Percentiles rank a stretch among this genome's conserved stretches.
Evolutionary conservation across 2,113 vertebrate species (phyloP).

Genomic region (Prionailurus viverrinus): DNA sequence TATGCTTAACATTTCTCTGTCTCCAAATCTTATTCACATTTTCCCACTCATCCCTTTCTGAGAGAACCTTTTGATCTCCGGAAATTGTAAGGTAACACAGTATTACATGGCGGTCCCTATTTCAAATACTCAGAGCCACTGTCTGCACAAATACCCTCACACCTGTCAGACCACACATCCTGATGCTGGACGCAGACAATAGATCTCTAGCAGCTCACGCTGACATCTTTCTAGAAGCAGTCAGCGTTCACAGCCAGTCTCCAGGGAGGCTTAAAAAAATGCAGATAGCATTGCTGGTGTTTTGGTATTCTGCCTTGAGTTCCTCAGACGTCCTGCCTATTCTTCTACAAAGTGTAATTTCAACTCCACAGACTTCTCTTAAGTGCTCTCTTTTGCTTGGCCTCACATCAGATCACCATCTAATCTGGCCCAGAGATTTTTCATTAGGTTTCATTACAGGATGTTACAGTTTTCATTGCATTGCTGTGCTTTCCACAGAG

Average conservation of each 20-base stretch:
- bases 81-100: background rate
- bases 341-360: constrained; percentile 75
- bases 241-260: background rate
- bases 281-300: background rate
- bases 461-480: constrained; percentile 64
- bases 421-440: constrained; percentile 84
- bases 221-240: background rate
- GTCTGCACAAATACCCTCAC: background rate
- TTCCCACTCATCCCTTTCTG: background rate
- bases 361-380: constrained; percentile 76
- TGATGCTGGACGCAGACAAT: background rate
- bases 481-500: constrained; percentile 75
- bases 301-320: constrained; percentile 33
- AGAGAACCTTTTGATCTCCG: background rate
- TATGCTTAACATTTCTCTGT: background rate
- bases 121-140: background rate
- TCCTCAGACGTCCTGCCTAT: constrained; percentile 21
- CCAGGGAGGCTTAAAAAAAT: background rate
- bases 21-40: background rate
- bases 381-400: constrained; percentile 84
- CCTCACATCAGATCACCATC: constrained; percentile 78
- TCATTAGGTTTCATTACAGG: constrained; percentile 86
- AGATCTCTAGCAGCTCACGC: background rate
- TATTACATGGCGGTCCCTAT: background rate
- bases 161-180: background rate